These are phyloP conservation scores for Chironomus riparius DNA, from an alignment of 2,888 invertebrate species.

Conservation along the genomic window DNA sequence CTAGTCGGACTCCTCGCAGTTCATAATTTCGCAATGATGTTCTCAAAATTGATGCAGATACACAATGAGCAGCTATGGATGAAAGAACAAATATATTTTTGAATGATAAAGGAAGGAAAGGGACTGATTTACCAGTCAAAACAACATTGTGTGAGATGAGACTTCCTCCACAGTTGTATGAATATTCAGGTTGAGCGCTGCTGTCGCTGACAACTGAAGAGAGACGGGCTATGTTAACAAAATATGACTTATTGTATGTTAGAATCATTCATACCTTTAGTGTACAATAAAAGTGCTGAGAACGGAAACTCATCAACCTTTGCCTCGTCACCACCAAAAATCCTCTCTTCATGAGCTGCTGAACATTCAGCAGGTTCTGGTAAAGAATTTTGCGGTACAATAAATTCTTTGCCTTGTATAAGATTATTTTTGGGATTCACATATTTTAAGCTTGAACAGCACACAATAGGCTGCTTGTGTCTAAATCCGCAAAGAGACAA, in stretches of 20 bases:
- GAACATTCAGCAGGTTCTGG: not conserved
- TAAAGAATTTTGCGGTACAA: not conserved
- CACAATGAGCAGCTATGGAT: constrained; percentile 7
- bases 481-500: not conserved
- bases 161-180: not conserved
- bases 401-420: too few species aligned
- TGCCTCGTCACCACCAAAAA: constrained; percentile 41
- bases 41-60: not conserved
- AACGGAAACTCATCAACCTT: constrained; percentile 48
- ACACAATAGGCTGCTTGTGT: not conserved
- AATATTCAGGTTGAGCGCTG: not conserved
- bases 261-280: constrained; percentile 50
- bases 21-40: not conserved
- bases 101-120: not conserved
- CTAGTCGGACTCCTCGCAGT: constrained; percentile 30
- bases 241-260: too few species aligned
- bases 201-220: not conserved
- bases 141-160: not conserved
- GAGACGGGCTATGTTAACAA: not conserved
- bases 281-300: constrained; percentile 46
- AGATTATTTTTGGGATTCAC: too few species aligned
- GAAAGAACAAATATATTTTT: not conserved
- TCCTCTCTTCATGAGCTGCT: constrained; percentile 40
- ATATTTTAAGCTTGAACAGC: not conserved
- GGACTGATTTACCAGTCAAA: not conserved